Evolutionary conservation across 2,113 vertebrate species (phyloP), one percentile per base, ranked within the genome.

Genomic region (Equus przewalskii): DNA sequence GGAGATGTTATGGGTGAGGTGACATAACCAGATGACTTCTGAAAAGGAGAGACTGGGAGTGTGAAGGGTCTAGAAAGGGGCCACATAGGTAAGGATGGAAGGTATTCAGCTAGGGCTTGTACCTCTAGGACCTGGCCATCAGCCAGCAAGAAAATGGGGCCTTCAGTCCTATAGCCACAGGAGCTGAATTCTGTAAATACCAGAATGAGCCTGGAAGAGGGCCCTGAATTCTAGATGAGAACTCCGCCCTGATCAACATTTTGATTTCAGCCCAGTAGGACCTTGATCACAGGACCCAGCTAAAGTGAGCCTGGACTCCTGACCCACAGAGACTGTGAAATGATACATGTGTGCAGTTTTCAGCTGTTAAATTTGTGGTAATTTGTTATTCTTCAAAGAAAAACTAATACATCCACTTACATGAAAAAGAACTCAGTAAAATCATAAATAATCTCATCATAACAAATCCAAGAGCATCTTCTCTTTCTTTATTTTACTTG

Each of bases 41-140:
- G 24, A 24, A 58, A 28, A 46, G 24, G 16, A 33, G 12, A 60
- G 21, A 16, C 3, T 30, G 49, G 9, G 64, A 16, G 1, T 46
- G 2, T 16, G 16, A 26, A 13, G 2, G 1, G 8, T 5, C 24
- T 13, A 0, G 0, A 16, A 18, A 49, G 1, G 19, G n/a, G 14
- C 15, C 16, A 56, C 4, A 5, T 7, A 41, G 15, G 19, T 5
- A 26, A 49, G n/a, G 4, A 21, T 60, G 18, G 13, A 5, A 67
- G 0, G 0, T 51, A 24, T 19, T 46, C 75, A 36, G n/a, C 46
- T 81, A 19, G 54, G 5, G 13, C 0, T 0, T 56, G 16, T 22
- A 16, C 11, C 24, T 46, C 10, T 54, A 12, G 7, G 24, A 62
- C 7, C 26, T 46, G n/a, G 26, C 5, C 33, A 64, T 30, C 3